These are phyloP conservation scores for Lycodopsis pacificus DNA, from an alignment of 2,797 vertebrate genomes.

Conservation along the genomic window DNA sequence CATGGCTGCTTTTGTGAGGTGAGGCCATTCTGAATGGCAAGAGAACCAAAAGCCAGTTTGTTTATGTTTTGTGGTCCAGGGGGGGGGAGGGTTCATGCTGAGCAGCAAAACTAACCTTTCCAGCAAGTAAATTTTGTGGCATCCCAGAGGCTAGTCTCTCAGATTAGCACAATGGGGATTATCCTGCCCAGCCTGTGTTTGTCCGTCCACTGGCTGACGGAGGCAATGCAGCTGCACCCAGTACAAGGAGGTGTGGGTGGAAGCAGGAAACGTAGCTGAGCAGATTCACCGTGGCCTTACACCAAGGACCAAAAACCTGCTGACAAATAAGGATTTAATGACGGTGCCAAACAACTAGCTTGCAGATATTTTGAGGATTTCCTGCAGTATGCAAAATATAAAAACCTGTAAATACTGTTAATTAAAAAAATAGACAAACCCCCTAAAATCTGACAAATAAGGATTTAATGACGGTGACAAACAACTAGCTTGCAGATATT, in stretches of 20 bases:
- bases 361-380: slow-evolving; percentile 17
- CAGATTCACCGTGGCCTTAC: slow-evolving; percentile 37
- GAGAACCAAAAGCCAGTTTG: slow-evolving; percentile 62
- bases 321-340: slow-evolving; percentile 22
- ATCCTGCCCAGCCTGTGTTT: slow-evolving; percentile 71
- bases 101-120: slow-evolving; percentile 64
- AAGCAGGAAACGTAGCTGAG: slow-evolving; percentile 43
- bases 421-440: background rate
- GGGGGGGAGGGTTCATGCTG: slow-evolving; percentile 23
- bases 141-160: slow-evolving; percentile 72
- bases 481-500: slow-evolving; percentile 7
- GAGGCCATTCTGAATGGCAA: slow-evolving; percentile 54
- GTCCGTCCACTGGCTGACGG: slow-evolving; percentile 61
- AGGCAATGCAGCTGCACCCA: slow-evolving; percentile 41
- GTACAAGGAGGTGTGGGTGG: slow-evolving; percentile 40
- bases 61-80: slow-evolving; percentile 53
- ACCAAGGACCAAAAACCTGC: slow-evolving; percentile 31
- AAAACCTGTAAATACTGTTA: background rate
- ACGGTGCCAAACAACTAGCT: background rate
- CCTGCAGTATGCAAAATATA: background rate
- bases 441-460: background rate
- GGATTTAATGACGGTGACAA: slow-evolving; percentile 1
- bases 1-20: slow-evolving; percentile 49
- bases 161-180: slow-evolving; percentile 81
- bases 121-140: slow-evolving; percentile 59